Conservation (phyloP, 2,113 vertebrate genomes). For the Trochalopteron elliotii region DNA sequence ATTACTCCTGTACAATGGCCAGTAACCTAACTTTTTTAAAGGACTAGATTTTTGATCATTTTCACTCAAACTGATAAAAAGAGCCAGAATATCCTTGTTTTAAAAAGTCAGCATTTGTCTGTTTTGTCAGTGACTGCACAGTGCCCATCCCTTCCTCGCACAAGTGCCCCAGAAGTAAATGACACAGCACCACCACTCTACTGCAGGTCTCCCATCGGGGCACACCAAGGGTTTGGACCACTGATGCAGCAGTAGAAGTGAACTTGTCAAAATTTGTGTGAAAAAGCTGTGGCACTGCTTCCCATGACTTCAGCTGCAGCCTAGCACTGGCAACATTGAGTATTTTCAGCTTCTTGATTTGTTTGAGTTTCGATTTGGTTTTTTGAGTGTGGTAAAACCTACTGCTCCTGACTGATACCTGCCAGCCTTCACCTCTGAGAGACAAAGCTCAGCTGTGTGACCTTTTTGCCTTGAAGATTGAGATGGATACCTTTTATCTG, state of each 20-base stretch:
- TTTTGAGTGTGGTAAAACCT: not conserved
- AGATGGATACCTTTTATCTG: not conserved
- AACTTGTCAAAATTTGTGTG: not conserved
- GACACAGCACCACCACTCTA: too few species aligned
- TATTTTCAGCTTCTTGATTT: not conserved
- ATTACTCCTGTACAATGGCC: too few species aligned
- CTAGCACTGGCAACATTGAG: not conserved
- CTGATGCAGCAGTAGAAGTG: not conserved
- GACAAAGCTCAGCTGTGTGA: not conserved
- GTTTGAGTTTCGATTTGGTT: not conserved
- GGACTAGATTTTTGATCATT: not conserved
- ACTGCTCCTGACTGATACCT: not conserved
- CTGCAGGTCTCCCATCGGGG: not conserved
- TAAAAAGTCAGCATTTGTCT: not conserved
- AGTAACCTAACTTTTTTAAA: not conserved
- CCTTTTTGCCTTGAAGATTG: not conserved
- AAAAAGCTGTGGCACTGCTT: not conserved
- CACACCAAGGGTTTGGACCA: too few species aligned
- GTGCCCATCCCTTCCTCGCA: rapidly evolving
- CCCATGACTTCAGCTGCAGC: not conserved
- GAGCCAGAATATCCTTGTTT: not conserved
- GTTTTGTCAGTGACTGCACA: not conserved
- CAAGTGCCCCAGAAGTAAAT: not conserved
- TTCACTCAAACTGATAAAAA: not conserved
- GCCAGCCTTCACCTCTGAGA: not conserved